These are phyloP conservation scores for Agapornis roseicollis DNA, from an alignment of 2,113 vertebrate species.

Conservation along the genomic window DNA sequence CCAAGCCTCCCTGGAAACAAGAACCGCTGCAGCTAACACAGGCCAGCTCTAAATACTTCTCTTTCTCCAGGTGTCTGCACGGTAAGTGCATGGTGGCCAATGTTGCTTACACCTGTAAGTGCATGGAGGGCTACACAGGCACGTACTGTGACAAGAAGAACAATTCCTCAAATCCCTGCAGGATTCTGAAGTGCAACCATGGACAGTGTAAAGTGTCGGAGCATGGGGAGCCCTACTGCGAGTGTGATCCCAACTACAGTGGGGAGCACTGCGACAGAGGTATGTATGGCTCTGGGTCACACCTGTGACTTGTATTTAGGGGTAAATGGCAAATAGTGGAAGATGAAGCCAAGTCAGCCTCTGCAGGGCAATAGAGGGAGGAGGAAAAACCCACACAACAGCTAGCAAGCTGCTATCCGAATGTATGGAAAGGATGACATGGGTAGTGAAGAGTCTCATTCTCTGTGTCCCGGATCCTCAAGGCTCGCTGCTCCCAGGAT, in stretches of 20 bases:
- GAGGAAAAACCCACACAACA: neutral
- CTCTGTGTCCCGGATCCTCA: neutral
- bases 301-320: accelerated
- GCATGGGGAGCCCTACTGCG: constrained; percentile 81
- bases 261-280: constrained; percentile 88
- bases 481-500: neutral
- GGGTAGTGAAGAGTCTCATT: neutral
- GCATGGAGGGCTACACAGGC: constrained; percentile 85
- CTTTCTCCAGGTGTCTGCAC: constrained; percentile 83
- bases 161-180: constrained; percentile 82
- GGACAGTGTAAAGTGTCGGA: constrained; percentile 88
- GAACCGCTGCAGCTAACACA: neutral
- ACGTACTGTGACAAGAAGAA: constrained; percentile 84
- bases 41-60: neutral
- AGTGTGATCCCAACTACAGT: constrained; percentile 82
- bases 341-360: neutral
- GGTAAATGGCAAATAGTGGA: neutral
- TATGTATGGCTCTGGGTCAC: constrained; percentile 46
- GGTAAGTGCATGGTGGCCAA: constrained; percentile 81
- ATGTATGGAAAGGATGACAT: accelerated
- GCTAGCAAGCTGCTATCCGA: neutral
- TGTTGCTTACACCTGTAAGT: constrained; percentile 85
- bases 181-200: constrained; percentile 82
- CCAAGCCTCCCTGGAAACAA: neutral
- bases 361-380: neutral